Evolutionary conservation across 2,797 vertebrate species (phyloP), one percentile per base, ranked within the genome.

Genomic region (Pseudotriccus pelzelni): DNA sequence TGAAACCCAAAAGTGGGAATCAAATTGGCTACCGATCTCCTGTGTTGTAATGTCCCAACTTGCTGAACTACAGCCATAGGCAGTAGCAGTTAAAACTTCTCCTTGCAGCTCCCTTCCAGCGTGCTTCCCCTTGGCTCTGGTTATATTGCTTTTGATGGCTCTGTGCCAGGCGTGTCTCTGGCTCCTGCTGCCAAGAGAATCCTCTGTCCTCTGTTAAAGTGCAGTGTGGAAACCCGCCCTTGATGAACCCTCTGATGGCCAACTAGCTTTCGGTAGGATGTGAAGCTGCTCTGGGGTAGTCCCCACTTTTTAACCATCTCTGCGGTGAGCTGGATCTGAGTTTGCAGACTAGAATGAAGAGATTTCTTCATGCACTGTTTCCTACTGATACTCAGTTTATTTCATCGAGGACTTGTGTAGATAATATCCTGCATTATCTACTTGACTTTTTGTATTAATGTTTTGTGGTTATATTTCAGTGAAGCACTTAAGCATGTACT

Each of bases 401-500:
- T 92, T 84, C 66, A 10, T 58, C 20, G 15, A 84, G 92, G 84
- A 93, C 85, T 94, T 78, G 32, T 87, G 91, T 96, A 69, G 84
- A 46, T 94, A 67, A 90, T 75, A 91, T 15, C 84, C 59, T 39
- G 34, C 76, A 18, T 88, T 96, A 87, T 88, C 95, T 92, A 85
- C 69, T 83, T 84, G 72, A 90, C 81, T 94, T 95, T 78, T 84
- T 87, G 84, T 94, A 77, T 94, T 77, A 73, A 82, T 81, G 88
- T 78, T 94, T 94, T 94, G 69, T 90, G 82, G 62, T 74, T 90
- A 68, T 87, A 63, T 94, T 96, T 89, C 80, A 69, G 76, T 89
- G 91, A 93, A 96, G 94, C 93, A 93, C 85, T 94, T 89, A 68
- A 85, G 91, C 95, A 92, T 94, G 93, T 87, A 84, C 77, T 90